A percentile compares a stretch with the other conserved stretches of the same genome.
Evolutionary conservation across 2,797 vertebrate genomes (phyloP).

Genomic region (Rhinoraja longicauda): DNA sequence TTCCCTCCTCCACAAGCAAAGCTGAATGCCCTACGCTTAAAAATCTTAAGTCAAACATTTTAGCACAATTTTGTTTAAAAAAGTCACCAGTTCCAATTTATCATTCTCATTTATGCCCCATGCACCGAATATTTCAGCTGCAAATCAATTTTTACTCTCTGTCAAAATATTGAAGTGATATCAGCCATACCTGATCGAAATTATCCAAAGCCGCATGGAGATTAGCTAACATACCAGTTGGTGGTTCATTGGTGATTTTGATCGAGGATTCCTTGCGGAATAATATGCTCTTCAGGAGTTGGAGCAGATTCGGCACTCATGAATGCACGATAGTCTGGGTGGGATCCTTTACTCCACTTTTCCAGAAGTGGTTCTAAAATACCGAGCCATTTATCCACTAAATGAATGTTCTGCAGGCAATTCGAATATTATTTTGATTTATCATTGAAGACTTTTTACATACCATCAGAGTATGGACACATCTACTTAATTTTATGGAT

Average conservation of each 20-base stretch:
- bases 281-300: conserved; percentile 64
- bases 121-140: conserved; percentile 13
- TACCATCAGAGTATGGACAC: background rate
- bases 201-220: conserved; percentile 64
- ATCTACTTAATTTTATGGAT: conserved; percentile 27
- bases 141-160: background rate
- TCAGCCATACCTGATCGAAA: conserved; percentile 63
- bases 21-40: background rate
- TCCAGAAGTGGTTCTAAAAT: conserved; percentile 68
- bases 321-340: conserved; percentile 62
- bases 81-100: background rate
- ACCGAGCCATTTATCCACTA: conserved; percentile 70
- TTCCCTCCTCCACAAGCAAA: background rate
- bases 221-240: conserved; percentile 70
- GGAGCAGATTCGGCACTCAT: conserved; percentile 67
- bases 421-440: background rate
- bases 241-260: conserved; percentile 73
- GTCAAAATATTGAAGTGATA: conserved; percentile 10
- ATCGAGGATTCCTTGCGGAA: conserved; percentile 69
- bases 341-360: conserved; percentile 60
- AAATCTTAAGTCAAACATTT: background rate
- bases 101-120: too few species aligned
- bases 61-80: background rate
- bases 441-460: background rate
- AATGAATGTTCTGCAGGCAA: conserved; percentile 72